Evolutionary conservation across 2,888 invertebrate species (phyloP).

Genomic region (Unio pictorum): DNA sequence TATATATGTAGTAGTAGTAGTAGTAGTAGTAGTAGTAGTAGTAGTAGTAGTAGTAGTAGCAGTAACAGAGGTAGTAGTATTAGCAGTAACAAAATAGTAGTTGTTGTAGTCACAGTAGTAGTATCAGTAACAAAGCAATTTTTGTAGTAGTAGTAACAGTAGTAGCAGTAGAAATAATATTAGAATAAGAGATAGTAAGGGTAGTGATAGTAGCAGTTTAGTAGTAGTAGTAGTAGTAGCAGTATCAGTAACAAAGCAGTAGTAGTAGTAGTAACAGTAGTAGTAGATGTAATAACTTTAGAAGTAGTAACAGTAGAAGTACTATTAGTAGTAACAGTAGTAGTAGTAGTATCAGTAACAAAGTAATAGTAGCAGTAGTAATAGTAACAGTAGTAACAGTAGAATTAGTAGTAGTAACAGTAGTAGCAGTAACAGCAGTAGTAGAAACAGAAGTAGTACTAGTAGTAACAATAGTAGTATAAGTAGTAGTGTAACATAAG

Average conservation of each 20-base stretch:
- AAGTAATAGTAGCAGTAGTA: slow-evolving; percentile 3
- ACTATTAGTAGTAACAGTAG: no score
- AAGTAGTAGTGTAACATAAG: no score
- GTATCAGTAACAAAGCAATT: neutral
- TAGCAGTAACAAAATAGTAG: no score
- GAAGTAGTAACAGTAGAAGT: no score
- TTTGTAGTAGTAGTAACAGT: slow-evolving; percentile 5
- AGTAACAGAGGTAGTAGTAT: slow-evolving; percentile 10
- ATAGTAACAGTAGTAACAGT: slow-evolving; percentile 2
- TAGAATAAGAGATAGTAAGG: no score
- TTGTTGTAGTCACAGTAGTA: no score
- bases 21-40: slow-evolving; percentile 6
- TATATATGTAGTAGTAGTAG: slow-evolving; percentile 4
- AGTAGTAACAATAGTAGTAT: no score
- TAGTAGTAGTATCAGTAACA: no score
- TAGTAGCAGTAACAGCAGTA: slow-evolving; percentile 7
- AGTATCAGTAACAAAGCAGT: no score
- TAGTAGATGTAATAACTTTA: no score
- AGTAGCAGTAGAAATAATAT: slow-evolving; percentile 5
- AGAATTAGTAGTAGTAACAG: slow-evolving; percentile 8
- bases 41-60: slow-evolving; percentile 6
- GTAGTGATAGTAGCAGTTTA: slow-evolving; percentile 5
- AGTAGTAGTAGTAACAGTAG: slow-evolving; percentile 6
- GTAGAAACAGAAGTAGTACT: slow-evolving; percentile 11
- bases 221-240: slow-evolving; percentile 5